A percentile compares a stretch with the other conserved stretches of the same genome.
Conservation (phyloP, 2,888 invertebrate genomes). For the Azorinus chamasolen region DNA sequence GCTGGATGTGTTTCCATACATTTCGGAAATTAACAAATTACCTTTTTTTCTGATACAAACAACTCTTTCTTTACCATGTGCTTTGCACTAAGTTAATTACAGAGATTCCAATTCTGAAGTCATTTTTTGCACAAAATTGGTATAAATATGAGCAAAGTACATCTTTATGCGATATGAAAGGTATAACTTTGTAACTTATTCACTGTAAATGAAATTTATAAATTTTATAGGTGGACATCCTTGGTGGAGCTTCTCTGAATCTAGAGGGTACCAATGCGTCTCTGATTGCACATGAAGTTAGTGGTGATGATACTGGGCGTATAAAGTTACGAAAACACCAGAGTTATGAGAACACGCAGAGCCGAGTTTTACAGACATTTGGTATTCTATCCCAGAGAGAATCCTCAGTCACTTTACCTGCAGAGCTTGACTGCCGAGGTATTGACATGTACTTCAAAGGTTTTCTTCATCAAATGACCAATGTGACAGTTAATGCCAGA, state of each 20-base stretch:
- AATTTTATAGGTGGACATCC: conserved; percentile 64
- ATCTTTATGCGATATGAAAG: no score
- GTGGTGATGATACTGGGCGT: conserved; percentile 73
- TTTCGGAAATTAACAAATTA: no score
- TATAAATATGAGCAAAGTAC: no score
- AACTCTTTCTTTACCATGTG: no score
- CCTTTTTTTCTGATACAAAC: no score
- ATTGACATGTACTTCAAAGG: conserved; percentile 76
- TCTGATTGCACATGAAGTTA: conserved; percentile 51
- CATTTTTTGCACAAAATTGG: no score
- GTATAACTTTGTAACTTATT: no score
- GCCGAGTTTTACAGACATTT: conserved; percentile 65
- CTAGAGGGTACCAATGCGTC: conserved; percentile 55
- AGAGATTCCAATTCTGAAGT: no score
- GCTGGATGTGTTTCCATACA: no score
- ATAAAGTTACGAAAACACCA: conserved; percentile 64
- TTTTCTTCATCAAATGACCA: conserved; percentile 57
- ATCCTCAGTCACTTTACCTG: conserved; percentile 67
- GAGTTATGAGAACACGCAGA: conserved; percentile 51
- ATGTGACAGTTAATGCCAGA: conserved; percentile 71
- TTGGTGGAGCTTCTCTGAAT: conserved; percentile 72
- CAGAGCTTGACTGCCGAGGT: conserved; percentile 69
- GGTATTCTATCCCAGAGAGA: conserved; percentile 66
- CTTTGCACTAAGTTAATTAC: no score
- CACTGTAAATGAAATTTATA: no score